A percentile compares a stretch with the other conserved stretches of the same genome.
Evolutionary conservation across 2,797 vertebrate genomes (phyloP).

Genomic region (Rallus crepitans): DNA sequence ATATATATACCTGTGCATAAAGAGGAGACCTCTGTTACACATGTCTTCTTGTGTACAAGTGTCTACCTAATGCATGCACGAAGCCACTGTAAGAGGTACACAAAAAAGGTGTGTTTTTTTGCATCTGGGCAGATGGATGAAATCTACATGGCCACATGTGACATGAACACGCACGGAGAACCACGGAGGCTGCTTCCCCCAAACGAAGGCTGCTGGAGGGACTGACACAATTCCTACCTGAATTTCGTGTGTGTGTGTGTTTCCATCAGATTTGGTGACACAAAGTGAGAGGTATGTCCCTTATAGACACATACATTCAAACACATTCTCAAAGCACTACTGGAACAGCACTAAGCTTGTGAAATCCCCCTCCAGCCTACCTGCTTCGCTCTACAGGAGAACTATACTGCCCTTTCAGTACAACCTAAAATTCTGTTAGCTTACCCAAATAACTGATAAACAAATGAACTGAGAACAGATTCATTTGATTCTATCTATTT

Average conservation of each 20-base stretch:
- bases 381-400: not conserved
- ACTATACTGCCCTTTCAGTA: not conserved
- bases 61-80: not conserved
- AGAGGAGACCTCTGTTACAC: not conserved
- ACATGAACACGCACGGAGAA: not conserved
- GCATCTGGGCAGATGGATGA: not conserved
- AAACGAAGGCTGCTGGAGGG: not conserved
- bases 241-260: too few relatives aligned
- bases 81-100: not conserved
- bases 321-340: not conserved
- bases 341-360: not conserved
- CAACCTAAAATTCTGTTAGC: not conserved
- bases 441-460: not conserved
- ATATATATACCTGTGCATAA: not conserved
- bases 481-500: not conserved
- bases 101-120: not conserved
- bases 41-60: not conserved
- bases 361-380: not conserved
- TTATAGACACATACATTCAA: not conserved
- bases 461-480: not conserved
- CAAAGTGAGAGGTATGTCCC: not conserved
- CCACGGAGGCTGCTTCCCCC: not conserved
- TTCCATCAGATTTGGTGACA: not conserved
- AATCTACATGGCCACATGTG: not conserved
- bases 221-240: not conserved